Evolutionary conservation across 2,797 vertebrate genomes (phyloP).

Genomic region (Antennarius maculatus): DNA sequence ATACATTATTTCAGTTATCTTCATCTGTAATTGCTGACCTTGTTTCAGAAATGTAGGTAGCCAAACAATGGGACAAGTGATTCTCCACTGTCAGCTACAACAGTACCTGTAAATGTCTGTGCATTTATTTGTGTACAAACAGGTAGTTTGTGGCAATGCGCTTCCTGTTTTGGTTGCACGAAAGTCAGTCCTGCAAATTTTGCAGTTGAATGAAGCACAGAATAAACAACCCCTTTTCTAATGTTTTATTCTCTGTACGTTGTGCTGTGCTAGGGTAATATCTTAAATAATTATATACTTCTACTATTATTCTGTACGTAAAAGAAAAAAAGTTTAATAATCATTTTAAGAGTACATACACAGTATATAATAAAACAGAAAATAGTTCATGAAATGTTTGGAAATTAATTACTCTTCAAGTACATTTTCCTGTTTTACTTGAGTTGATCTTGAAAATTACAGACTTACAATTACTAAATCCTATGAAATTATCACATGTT

Average conservation of each 20-base stretch:
- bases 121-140: slow-evolving; percentile 54
- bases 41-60: slow-evolving; percentile 25
- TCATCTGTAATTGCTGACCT: not conserved
- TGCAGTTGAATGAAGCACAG: slow-evolving; percentile 40
- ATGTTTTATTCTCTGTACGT: not conserved
- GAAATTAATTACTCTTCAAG: slow-evolving; percentile 22
- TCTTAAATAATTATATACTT: not conserved
- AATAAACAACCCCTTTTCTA: slow-evolving; percentile 10
- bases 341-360: not conserved
- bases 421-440: slow-evolving; percentile 25
- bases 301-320: not conserved
- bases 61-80: slow-evolving; percentile 58
- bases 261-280: not conserved
- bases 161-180: slow-evolving; percentile 68
- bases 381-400: not conserved
- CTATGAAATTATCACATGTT: slow-evolving; percentile 30
- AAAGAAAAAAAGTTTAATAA: not conserved
- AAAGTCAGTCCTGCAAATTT: slow-evolving; percentile 53
- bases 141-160: slow-evolving; percentile 49
- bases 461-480: slow-evolving; percentile 19
- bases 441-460: slow-evolving; percentile 19
- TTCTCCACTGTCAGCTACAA: slow-evolving; percentile 46
- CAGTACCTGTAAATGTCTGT: slow-evolving; percentile 37
- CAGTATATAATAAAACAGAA: slow-evolving; percentile 10
- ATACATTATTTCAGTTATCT: not conserved